A percentile compares a stretch with the other conserved stretches of the same genome.
Conservation (phyloP, 2,113 vertebrate genomes). For the Oriolus oriolus region DNA sequence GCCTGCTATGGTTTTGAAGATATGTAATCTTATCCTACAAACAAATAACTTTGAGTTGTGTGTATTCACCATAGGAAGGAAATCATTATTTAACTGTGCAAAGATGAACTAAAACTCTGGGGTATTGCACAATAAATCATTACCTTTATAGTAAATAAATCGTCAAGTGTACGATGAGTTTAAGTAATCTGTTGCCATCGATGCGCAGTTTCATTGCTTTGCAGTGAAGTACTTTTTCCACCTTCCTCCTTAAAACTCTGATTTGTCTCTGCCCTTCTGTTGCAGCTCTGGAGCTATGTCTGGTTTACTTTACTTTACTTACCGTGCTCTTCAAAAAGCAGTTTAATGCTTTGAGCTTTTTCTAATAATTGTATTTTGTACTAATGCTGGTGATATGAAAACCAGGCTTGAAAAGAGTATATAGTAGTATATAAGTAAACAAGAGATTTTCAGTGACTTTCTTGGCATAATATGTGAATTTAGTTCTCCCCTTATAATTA, state of each 20-base stretch:
- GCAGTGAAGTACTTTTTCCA: background rate
- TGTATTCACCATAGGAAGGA: background rate
- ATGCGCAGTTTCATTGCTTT: background rate
- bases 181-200: background rate
- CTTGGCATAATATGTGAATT: background rate
- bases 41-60: background rate
- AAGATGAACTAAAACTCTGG: background rate
- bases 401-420: background rate
- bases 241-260: background rate
- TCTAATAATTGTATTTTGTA: background rate
- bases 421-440: background rate
- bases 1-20: background rate
- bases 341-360: background rate
- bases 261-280: background rate
- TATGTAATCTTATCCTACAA: background rate
- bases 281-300: background rate
- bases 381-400: background rate
- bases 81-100: background rate
- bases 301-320: background rate
- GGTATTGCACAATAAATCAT: background rate
- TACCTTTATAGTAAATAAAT: background rate
- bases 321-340: background rate
- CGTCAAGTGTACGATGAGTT: background rate
- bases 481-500: slow-evolving; percentile 8
- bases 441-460: background rate